Evolutionary conservation across 2,797 vertebrate genomes (phyloP).

Genomic region (Halcyon leucocephala): DNA sequence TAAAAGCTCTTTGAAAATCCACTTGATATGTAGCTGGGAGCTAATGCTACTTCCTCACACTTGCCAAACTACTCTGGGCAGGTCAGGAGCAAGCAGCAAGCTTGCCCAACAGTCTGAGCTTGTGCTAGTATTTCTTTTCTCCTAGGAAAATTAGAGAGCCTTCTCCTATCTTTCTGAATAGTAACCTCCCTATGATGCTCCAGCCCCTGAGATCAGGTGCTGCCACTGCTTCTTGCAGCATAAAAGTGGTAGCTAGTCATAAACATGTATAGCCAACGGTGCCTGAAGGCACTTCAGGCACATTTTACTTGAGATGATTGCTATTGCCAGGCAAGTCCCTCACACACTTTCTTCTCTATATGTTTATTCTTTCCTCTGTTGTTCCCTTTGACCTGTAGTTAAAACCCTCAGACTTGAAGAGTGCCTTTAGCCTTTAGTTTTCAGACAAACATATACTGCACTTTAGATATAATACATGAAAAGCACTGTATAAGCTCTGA

Average conservation of each 20-base stretch:
- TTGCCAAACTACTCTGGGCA: slow-evolving; percentile 24
- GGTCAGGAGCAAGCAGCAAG: slow-evolving; percentile 49
- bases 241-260: background rate
- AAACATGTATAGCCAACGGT: background rate
- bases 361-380: background rate
- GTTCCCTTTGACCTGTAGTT: background rate
- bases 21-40: slow-evolving; percentile 47
- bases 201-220: background rate
- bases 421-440: background rate
- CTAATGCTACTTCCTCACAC: slow-evolving; percentile 32
- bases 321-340: background rate
- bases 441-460: background rate
- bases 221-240: background rate
- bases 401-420: background rate
- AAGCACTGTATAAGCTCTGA: background rate
- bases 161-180: background rate
- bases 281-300: background rate
- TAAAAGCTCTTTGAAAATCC: slow-evolving; percentile 72
- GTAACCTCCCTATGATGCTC: background rate
- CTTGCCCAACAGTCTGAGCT: background rate
- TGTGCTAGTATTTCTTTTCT: background rate
- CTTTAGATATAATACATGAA: background rate
- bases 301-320: background rate
- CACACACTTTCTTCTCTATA: background rate
- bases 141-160: slow-evolving; percentile 5